Base-by-base conservation (phyloP, 2,888 invertebrate species). In the Micoletzkya japonica region DNA sequence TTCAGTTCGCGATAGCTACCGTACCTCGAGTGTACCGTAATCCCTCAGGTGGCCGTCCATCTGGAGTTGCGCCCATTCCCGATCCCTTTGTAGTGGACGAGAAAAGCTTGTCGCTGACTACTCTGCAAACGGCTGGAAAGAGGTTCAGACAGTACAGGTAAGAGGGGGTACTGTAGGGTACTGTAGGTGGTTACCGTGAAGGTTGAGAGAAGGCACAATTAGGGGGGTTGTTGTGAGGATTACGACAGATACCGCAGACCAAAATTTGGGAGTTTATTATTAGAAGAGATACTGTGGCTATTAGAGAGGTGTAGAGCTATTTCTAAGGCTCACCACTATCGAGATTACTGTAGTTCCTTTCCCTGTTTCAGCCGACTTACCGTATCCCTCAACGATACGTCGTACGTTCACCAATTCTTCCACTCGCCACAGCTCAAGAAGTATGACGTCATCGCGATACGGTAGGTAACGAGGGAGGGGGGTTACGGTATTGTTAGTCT, bases 81-180 rank as follows among this genome's bases (percentile, higher is more conserved):
- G 78, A 79, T n/a, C 85, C 85, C 4, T 79, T 82, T 63, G 72
- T 75, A n/a, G 74, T 83, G n/a, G 81, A 85, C 69, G 70, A 75
- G 50, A 58, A 69, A 4, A 59, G 79, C 59, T 54, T 85, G 59
- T 81, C 82, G 59, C 66, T 80, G 24, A 73, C 67, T 24, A 63
- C 73, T 6, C 70, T 84, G 37, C 74, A 79, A 26, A 76, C 73
- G 58, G 72, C 72, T 17, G 84, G 82, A 32, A 79, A 77, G 71
- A 71, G 75, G 37, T 82, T 85, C 70, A 74, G 85, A 20, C 82
- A 83, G 67, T 86, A 83, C 74, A 82, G 78, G 81, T 80, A 63
- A 6, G n/a, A 34, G 59, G 28, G 26, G n/a, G 10, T 30, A 1
- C 1, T 56, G 14, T 17, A 56, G 56, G 20, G 4, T 14, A 30